Percentiles rank a stretch among this genome's conserved stretches.
These are phyloP conservation scores for Standfussiana lucernea DNA, from an alignment of 2,888 invertebrate genomes.

Conservation along the genomic window DNA sequence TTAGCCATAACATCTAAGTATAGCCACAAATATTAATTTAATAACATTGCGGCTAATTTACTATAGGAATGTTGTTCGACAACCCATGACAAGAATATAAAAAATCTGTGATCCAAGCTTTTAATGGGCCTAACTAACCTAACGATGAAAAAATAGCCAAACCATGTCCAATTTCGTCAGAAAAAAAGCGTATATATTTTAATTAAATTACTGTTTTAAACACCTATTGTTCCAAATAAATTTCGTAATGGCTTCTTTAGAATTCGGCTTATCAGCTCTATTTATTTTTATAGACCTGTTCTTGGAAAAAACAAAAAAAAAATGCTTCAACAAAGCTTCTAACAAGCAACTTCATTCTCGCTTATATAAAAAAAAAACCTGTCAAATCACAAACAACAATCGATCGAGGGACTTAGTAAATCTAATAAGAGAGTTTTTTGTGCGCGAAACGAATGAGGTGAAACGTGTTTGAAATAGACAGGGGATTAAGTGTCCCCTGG, in stretches of 20 bases:
- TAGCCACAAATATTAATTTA: slow-evolving; percentile 44
- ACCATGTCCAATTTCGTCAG: slow-evolving; percentile 31
- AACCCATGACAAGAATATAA: slow-evolving; percentile 18
- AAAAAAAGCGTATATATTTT: slow-evolving; percentile 45
- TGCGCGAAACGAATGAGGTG: slow-evolving; percentile 89
- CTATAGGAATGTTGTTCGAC: slow-evolving; percentile 41
- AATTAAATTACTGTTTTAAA: slow-evolving; percentile 48
- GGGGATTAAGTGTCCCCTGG: slow-evolving; percentile 89
- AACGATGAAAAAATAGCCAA: slow-evolving; percentile 29
- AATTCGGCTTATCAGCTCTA: slow-evolving; percentile 36
- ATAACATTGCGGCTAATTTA: slow-evolving; percentile 52
- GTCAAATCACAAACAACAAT: slow-evolving; percentile 85
- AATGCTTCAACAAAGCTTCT: slow-evolving; percentile 43
- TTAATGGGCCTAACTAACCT: slow-evolving; percentile 18
- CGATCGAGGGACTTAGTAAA: slow-evolving; percentile 85
- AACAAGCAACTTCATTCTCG: slow-evolving; percentile 67
- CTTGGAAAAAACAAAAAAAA: slow-evolving; percentile 18
- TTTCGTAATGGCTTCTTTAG: slow-evolving; percentile 46
- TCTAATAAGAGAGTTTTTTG: slow-evolving; percentile 89
- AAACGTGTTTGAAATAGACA: slow-evolving; percentile 91
- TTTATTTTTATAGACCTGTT: slow-evolving; percentile 47
- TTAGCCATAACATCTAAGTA: slow-evolving; percentile 33
- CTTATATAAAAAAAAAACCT: slow-evolving; percentile 72
- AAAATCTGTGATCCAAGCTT: slow-evolving; percentile 25
- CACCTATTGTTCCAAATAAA: slow-evolving; percentile 50